Base-by-base conservation (phyloP, 2,797 vertebrate genomes). In the Eupleurogrammus muticus region DNA sequence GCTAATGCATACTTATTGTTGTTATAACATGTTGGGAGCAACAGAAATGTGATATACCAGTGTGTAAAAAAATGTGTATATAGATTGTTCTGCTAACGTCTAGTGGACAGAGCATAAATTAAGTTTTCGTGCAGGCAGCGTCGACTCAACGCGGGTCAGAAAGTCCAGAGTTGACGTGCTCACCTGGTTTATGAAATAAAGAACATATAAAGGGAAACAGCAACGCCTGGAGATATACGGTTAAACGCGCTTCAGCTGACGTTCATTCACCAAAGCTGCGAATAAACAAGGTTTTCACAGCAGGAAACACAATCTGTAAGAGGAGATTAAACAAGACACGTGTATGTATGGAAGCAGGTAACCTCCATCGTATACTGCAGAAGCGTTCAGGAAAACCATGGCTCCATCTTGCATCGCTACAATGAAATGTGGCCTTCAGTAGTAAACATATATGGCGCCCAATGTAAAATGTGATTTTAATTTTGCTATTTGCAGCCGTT, bases 401-500 rank as follows among this genome's bases (percentile, higher is more conserved):
- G 0, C 20, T 49, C 61, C 35, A 23, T 35, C 21, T 14, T 40
- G 57, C 2, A 8, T 14, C 51, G 10, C 21, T 50, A 1, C 8
- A 47, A 0, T 66, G 49, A 24, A 58, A 48, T 9, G 5, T 11
- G 3, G 4, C 2, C n/a, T 19, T 62, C 36, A 5, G 28, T 32
- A 3, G 54, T 32, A 48, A 28, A 28, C 28, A 28, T 28, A 28
- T 28, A 28, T 28, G 28, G 28, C 6, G 28, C 28, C 6, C 3
- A 28, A 28, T 28, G 28, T 14, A 17, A 67, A 79, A 70, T n/a
- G 12, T 17, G 19, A 16, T 28, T 66, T 65, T 64, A 55, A 75
- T 77, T 52, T 2, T 12, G n/a, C 17, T 34, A 72, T 79, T 68
- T 55, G 64, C 73, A 55, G 62, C 6, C 19, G 20, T 50, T 46